Evolutionary conservation across 2,113 vertebrate genomes (phyloP).

Genomic region (Mustela lutreola): DNA sequence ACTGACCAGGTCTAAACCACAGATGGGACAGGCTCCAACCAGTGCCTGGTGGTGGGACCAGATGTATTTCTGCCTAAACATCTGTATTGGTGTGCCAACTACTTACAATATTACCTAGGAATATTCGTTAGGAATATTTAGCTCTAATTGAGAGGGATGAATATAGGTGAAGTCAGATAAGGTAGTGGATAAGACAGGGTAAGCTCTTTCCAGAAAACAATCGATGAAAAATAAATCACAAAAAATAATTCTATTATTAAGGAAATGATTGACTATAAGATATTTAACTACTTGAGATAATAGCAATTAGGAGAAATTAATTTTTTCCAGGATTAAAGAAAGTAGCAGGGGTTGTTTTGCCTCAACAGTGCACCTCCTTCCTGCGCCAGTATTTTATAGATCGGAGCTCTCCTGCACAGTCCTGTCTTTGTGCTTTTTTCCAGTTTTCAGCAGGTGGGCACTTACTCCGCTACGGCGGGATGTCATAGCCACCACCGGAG

Average conservation of each 20-base stretch:
- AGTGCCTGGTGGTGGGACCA: not conserved
- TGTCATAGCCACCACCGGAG: slow-evolving; percentile 98
- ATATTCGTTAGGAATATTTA: not conserved
- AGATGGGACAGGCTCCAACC: not conserved
- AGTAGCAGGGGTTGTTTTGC: not conserved
- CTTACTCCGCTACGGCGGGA: slow-evolving; percentile 97
- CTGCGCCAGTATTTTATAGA: not conserved
- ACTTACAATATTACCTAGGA: not conserved
- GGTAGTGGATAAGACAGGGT: not conserved
- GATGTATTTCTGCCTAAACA: not conserved
- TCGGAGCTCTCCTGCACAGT: not conserved
- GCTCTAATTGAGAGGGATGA: not conserved
- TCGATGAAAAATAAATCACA: not conserved
- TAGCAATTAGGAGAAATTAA: not conserved
- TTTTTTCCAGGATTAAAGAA: not conserved
- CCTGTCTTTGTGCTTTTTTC: not conserved
- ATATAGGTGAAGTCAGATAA: not conserved
- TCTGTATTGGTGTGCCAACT: not conserved
- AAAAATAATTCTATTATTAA: slow-evolving; percentile 23
- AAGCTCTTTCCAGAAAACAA: slow-evolving; percentile 14
- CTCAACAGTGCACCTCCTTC: not conserved
- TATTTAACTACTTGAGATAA: slow-evolving; percentile 6
- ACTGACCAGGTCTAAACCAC: not conserved
- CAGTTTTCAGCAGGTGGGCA: not conserved
- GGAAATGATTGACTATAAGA: not conserved